Base-by-base conservation (phyloP, 2,888 invertebrate genomes). In the Cosmopolites sordidus region DNA sequence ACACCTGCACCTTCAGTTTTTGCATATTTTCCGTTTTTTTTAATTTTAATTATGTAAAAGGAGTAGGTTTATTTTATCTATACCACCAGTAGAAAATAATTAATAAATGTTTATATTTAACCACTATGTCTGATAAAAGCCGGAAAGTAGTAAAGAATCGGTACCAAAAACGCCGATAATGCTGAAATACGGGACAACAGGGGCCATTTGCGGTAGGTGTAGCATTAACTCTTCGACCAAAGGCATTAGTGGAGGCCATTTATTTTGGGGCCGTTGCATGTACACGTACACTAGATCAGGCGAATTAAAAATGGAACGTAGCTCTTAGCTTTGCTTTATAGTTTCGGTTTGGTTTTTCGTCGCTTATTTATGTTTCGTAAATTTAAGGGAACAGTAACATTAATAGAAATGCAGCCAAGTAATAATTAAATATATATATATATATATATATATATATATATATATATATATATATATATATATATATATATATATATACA, bases 161-260 rank as follows among this genome's bases (percentile, higher is more conserved):
- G 30, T 30, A 30, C 49, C 37, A 49, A 49, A 41, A 42, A 43
- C 43, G 38, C 49, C 49, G 43, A 49, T 49, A 54, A 44, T 43
- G 12, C 38, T 38, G 48, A 54, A 48, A 48, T 54, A 54, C 44
- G 44, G 53, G 33, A 41, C 48, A 15, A 43, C 15, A 45, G 53
- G 39, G 52, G 12, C 39, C 48, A 42, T 54, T 54, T 48, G 53
- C 45, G 53, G 48, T 48, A 18, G 48, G 39, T 48, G 52, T 52
- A 29, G 46, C 51, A 37, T 46, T 44, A 51, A 46, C 43, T 51
- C 46, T 41, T 46, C 51, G 45, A 46, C 41, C 42, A 15, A 33
- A 41, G 42, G 43, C 49, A 43, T 49, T 49, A 49, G 49, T 18
- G 29, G 18, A 43, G 43, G 43, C 49, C 33, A 37, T 49, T 52